These are phyloP conservation scores for Sminthurinus signatus DNA, from an alignment of 1,140 invertebrate genomes.

Conservation along the genomic window DNA sequence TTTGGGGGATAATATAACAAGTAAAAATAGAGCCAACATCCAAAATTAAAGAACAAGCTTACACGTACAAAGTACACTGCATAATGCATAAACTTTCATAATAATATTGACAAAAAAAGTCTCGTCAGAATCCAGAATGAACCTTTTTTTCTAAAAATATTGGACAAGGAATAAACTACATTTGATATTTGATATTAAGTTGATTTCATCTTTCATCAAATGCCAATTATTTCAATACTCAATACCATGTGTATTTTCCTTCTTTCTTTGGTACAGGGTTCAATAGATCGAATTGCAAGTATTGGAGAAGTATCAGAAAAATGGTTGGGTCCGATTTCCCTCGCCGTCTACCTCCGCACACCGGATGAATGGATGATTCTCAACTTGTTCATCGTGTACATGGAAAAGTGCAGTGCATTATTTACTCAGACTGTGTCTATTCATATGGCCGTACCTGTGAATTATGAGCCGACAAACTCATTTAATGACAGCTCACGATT, in stretches of 20 bases:
- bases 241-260: neutral
- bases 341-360: constrained; percentile 26
- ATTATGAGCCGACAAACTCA: neutral
- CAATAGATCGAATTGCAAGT: constrained; percentile 30
- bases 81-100: no score
- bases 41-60: no score
- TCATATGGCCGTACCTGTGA: constrained; percentile 31
- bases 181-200: no score
- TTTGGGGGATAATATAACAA: no score
- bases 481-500: constrained; percentile 13
- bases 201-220: no score
- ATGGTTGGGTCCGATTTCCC: constrained; percentile 36
- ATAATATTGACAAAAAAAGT: no score
- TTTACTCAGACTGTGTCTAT: constrained; percentile 36
- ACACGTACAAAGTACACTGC: no score
- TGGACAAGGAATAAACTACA: no score
- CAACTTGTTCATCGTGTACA: constrained; percentile 27
- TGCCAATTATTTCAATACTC: no score
- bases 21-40: no score
- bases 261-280: constrained; percentile 17
- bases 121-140: no score
- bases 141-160: no score
- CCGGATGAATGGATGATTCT: constrained; percentile 28
- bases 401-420: constrained; percentile 30
- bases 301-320: constrained; percentile 36